Conservation (phyloP, 2,113 vertebrate species). For the Hippotragus niger region DNA sequence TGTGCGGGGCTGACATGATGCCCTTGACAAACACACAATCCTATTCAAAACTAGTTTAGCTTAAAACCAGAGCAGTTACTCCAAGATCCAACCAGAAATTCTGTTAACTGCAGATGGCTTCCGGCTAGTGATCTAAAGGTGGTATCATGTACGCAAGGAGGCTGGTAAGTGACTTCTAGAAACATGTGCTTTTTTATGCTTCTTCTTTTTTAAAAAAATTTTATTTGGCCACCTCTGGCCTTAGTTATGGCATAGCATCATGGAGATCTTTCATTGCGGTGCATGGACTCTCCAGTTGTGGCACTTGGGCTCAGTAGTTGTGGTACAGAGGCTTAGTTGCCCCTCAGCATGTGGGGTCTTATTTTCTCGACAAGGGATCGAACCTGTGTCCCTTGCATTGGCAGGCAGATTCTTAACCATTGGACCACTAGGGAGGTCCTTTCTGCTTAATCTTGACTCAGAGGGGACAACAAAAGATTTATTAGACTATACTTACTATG, state of each 20-base stretch:
- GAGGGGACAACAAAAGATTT: background rate
- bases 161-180: background rate
- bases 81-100: background rate
- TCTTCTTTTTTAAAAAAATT: background rate
- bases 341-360: background rate
- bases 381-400: background rate
- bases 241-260: background rate
- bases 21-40: background rate
- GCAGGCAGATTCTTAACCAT: background rate
- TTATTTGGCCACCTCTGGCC: background rate
- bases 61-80: background rate
- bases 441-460: background rate
- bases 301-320: background rate
- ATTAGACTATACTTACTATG: background rate
- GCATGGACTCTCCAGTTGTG: background rate
- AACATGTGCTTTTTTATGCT: background rate
- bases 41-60: too few relatives aligned
- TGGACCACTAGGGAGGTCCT: background rate
- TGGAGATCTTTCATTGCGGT: background rate
- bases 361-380: rapidly evolving
- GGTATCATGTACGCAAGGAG: rapidly evolving
- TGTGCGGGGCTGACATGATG: rapidly evolving
- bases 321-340: background rate
- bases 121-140: background rate
- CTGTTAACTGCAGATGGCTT: background rate